phyloP scores from a whole-genome alignment of 2,797 vertebrate genomes.

The Diplodus sargus region DNA sequence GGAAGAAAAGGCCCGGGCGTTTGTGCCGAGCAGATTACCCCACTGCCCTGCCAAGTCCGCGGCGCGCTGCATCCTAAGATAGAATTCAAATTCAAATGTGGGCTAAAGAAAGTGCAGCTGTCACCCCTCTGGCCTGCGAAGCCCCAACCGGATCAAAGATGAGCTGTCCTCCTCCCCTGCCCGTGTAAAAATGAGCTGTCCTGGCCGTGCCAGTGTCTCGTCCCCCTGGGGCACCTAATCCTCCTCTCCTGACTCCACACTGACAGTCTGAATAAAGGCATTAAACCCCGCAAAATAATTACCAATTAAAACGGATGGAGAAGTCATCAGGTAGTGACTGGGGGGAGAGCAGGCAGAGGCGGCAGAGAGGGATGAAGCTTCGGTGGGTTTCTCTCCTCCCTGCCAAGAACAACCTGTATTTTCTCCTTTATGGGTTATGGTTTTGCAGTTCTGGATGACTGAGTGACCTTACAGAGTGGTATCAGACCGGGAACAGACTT shows the following conservation, averaged over 20 bases:
- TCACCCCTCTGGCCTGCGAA: constrained; percentile 92
- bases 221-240: constrained; percentile 90
- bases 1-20: constrained; percentile 89
- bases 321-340: constrained; percentile 85
- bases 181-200: constrained; percentile 89
- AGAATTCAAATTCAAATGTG: constrained; percentile 94
- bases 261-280: constrained; percentile 89
- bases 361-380: constrained; percentile 72
- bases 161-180: constrained; percentile 90
- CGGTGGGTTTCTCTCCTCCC: constrained; percentile 72
- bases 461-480: constrained; percentile 83
- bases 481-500: constrained; percentile 84
- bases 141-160: constrained; percentile 91
- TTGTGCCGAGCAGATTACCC: constrained; percentile 92
- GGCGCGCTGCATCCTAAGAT: constrained; percentile 90
- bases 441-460: constrained; percentile 83
- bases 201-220: constrained; percentile 91
- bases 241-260: constrained; percentile 88
- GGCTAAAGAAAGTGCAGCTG: constrained; percentile 91
- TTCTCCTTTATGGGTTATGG: constrained; percentile 82
- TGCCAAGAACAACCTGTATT: constrained; percentile 86
- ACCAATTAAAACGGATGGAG: constrained; percentile 87
- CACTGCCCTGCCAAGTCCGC: constrained; percentile 91
- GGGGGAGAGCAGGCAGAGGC: constrained; percentile 69
- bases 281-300: constrained; percentile 89